A percentile compares a stretch with the other conserved stretches of the same genome.
These are phyloP conservation scores for Mus caroli DNA, from an alignment of 2,797 vertebrate genomes.

Conservation along the genomic window DNA sequence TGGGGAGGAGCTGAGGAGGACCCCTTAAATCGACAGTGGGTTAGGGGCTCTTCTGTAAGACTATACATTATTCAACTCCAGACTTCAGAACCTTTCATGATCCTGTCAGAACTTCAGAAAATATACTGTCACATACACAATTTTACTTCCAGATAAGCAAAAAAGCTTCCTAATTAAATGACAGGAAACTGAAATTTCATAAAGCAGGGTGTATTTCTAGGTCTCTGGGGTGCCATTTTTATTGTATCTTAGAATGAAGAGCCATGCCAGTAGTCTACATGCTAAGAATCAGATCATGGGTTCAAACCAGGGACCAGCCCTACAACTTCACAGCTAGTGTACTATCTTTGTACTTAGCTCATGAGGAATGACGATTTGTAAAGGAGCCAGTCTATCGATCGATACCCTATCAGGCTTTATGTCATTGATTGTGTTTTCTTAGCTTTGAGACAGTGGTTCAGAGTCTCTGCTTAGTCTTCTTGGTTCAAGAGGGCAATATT, in stretches of 20 bases:
- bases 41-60: slow-evolving; percentile 19
- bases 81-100: slow-evolving; percentile 41
- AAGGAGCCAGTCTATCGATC: slow-evolving; percentile 7
- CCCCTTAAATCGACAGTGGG: background rate
- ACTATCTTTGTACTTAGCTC: slow-evolving; percentile 43
- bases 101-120: slow-evolving; percentile 59
- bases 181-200: slow-evolving; percentile 54
- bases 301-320: slow-evolving; percentile 51
- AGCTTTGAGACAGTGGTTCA: background rate
- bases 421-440: slow-evolving; percentile 18
- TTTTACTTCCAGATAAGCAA: slow-evolving; percentile 51
- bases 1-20: slow-evolving; percentile 37
- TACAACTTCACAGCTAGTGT: slow-evolving; percentile 47
- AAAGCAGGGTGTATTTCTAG: background rate
- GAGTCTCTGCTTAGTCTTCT: background rate
- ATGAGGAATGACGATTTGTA: slow-evolving; percentile 21
- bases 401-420: background rate
- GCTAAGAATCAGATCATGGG: slow-evolving; percentile 5
- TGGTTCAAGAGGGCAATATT: background rate
- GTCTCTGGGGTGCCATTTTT: slow-evolving; percentile 31
- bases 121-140: slow-evolving; percentile 46
- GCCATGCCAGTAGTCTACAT: background rate
- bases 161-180: slow-evolving; percentile 34
- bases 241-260: slow-evolving; percentile 9
- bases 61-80: background rate